Base-by-base conservation (phyloP, 1,140 invertebrate genomes). In the Zaprionus africanus region DNA sequence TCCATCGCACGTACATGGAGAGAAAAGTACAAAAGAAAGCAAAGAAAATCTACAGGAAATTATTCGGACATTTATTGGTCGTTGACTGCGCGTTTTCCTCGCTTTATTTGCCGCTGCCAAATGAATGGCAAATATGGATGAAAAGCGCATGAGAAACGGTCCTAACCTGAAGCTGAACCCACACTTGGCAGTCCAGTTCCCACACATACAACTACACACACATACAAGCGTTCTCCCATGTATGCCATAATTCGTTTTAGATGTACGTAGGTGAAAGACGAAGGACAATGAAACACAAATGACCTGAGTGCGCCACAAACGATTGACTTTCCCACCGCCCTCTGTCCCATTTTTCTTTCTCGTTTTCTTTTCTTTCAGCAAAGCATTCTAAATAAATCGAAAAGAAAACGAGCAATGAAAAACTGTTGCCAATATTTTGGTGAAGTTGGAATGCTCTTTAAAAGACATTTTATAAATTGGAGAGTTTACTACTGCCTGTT, bases 241-340 rank as follows among this genome's bases (percentile, higher is more conserved):
- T 70, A 73, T 75, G 61, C 64, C 68, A 84, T 85, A 85, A 68
- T 64, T 85, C 80, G 65, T 74, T 77, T 62, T 73, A 62, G 60
- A 41, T 38, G 67, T 19, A 46, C 36, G 62, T 58, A 72, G 64
- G 54, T 60, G 24, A 53, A 68, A 53, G 66, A 64, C 70, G 49
- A 66, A 72, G 82, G 70, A 86, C 74, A 81, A 85, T 85, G 75
- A 58, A 85, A 69, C 82, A 81, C 82, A 85, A 85, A 85, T 85
- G 82, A 86, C 82, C 78, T 72, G 79, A 82, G 79, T 69, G 67
- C 66, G 51, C 72, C 69, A 68, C 64, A 84, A 81, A 49, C 82
- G 75, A 85, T 81, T 85, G 78, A 63, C 66, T 79, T 53, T 26
- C 24, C 46, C 57, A 51, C 43, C 22, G 15, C 12, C 22, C 12